These are phyloP conservation scores for Alauda arvensis DNA, from an alignment of 2,797 vertebrate genomes.

Conservation along the genomic window DNA sequence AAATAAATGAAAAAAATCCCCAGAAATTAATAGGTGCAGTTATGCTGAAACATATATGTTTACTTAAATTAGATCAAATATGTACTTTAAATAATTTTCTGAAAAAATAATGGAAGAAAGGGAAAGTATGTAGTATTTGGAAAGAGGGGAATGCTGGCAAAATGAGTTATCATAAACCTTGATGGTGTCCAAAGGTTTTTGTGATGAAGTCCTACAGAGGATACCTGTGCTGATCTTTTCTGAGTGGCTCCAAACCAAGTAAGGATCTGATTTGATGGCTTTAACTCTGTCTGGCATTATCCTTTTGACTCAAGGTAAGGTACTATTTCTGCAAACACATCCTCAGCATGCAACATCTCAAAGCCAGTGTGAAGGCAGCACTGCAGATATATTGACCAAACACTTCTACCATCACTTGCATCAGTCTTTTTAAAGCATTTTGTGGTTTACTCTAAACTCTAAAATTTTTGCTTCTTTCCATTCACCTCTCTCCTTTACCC, in stretches of 20 bases:
- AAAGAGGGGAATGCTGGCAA: background rate
- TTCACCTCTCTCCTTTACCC: background rate
- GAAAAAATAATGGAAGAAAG: background rate
- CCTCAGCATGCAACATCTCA: background rate
- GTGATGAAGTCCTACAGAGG: background rate
- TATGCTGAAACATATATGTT: background rate
- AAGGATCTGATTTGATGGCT: background rate
- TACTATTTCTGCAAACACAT: background rate
- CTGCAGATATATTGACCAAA: background rate
- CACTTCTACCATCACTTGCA: background rate
- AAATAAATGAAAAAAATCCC: background rate
- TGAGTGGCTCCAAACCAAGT: background rate
- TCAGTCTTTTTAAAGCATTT: background rate
- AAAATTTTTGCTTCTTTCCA: background rate
- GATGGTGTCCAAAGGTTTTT: background rate
- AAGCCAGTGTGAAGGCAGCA: background rate
- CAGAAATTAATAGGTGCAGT: background rate
- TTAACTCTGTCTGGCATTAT: background rate
- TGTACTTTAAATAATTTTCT: background rate
- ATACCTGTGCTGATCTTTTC: background rate
- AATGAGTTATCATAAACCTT: background rate
- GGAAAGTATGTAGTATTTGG: background rate
- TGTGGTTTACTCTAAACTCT: background rate
- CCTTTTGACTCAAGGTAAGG: rapidly evolving
- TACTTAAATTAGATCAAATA: background rate